phyloP scores from a whole-genome alignment of 2,888 invertebrate genomes.

The Antheraea yamamai region DNA sequence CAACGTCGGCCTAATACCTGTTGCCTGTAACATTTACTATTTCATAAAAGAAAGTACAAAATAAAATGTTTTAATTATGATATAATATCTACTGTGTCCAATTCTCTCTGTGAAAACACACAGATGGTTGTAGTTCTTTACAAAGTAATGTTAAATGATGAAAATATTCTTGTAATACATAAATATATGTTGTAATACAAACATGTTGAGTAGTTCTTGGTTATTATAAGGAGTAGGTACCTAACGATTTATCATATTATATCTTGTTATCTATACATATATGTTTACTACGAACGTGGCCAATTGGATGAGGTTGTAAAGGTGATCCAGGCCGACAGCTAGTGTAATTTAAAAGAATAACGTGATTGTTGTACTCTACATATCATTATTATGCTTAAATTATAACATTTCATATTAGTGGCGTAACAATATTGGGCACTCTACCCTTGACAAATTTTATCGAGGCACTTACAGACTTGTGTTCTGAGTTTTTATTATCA shows the following conservation, averaged over 20 bases:
- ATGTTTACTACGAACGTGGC: neutral
- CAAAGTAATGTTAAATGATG: neutral
- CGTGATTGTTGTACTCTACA: neutral
- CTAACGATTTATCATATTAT: neutral
- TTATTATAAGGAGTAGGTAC: neutral
- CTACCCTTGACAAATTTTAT: neutral
- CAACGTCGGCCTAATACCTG: neutral
- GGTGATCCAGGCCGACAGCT: neutral
- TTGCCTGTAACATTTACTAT: neutral
- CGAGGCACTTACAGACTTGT: neutral
- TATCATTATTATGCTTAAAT: constrained; percentile 6
- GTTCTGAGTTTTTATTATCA: neutral
- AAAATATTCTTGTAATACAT: neutral
- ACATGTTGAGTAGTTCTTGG: neutral
- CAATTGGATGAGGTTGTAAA: neutral
- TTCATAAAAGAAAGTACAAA: constrained; percentile 3
- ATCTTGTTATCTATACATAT: neutral
- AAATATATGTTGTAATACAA: neutral
- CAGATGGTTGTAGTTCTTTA: neutral
- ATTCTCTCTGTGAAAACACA: neutral
- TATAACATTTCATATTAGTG: neutral
- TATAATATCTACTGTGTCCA: neutral
- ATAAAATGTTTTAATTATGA: neutral
- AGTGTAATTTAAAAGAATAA: neutral
- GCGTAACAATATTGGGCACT: neutral